Evolutionary conservation across 2,113 vertebrate genomes (phyloP), one percentile per base, ranked within the genome.

Genomic region (Phycodurus eques): DNA sequence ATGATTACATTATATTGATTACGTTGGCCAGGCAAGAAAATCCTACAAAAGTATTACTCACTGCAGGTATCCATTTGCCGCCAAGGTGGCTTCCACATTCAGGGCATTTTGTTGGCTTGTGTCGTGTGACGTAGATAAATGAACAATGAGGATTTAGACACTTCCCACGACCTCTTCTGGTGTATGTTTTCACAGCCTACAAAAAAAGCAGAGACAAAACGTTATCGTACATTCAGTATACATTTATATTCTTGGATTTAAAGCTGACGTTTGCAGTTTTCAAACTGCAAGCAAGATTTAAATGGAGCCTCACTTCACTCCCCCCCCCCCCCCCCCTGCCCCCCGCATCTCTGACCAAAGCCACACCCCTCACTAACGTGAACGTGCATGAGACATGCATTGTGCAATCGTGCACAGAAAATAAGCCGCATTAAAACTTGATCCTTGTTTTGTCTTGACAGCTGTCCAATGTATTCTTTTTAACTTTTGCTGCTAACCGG

Each of bases 111-210:
- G 95, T 94, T 39, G 98, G 97, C 72, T 99, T 99, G 89, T 99
- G 97, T 61, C 98, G 96, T 61, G 98, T 99, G 82, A 98, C 96
- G 0, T 99, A 99, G 7, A 95, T 93, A 76, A 96, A 99, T 17
- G 94, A 93, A 79, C 98, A 99, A 22, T 92, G 92, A n/a, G 96
- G 94, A 79, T 93, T 96, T 35, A 92, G 94, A 83, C 98, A 99
- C 56, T 93, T 94, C 35, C 97, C 98, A 47, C 95, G 93, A 70
- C 98, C 98, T 80, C 98, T 94, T 67, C 96, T 94, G 46, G 96
- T 99, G 17, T 98, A 99, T 0, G 95, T 98, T 81, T 96, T 96
- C 8, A 79, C 80, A 68, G 95, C 94, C 96, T 98, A 82, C 70
- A 89, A 70, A 82, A 69, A 53, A 1, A 75, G 2, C 9, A n/a